Base-by-base conservation (phyloP, 2,113 vertebrate genomes). In the Aramus guarauna region DNA sequence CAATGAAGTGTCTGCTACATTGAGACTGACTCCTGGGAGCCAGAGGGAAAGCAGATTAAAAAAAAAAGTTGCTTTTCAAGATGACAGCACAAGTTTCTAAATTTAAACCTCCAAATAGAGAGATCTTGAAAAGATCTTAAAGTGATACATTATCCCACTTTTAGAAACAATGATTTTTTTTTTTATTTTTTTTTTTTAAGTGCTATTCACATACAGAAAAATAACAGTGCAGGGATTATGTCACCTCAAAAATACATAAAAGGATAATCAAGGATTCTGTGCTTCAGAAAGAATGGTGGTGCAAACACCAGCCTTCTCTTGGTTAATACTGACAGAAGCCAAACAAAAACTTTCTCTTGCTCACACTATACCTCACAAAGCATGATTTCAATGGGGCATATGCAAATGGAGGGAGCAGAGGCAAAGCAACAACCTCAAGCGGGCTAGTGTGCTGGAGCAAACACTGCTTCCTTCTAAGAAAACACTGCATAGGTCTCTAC, bases 1-100 rank as follows among this genome's bases (percentile, higher is more conserved):
- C 79, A 93, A 79, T 58, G 74, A 83, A 37, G 50, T 73, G 85
- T 88, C 92, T 96, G 95, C 94, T 87, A 66, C 92, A 62, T 14
- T 6, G n/a, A 94, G 91, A 89, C 41, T 79, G 90, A 78, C 94
- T 96, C 91, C 78, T 66, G 78, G 86, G 95, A 95, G 85, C 88
- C 91, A 91, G 59, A 88, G 84, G 85, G 76, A 95, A 94, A 95
- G 78, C 75, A 94, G 95, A 96, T 95, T n/a, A n/a, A n/a, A n/a
- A n/a, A n/a, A n/a, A n/a, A n/a, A n/a, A n/a, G n/a, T n/a, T n/a
- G n/a, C n/a, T n/a, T 74, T 87, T 62, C 19, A 16, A 52, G 76
- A 90, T 88, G 92, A 92, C 78, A 92, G 78, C 72, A 91, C 52
- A 94, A 26, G 36, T 76, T 92, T 96, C 97, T 96, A 96, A 96